These are phyloP conservation scores for Dexiosoma caninum DNA, from an alignment of 2,888 invertebrate species.

Conservation along the genomic window DNA sequence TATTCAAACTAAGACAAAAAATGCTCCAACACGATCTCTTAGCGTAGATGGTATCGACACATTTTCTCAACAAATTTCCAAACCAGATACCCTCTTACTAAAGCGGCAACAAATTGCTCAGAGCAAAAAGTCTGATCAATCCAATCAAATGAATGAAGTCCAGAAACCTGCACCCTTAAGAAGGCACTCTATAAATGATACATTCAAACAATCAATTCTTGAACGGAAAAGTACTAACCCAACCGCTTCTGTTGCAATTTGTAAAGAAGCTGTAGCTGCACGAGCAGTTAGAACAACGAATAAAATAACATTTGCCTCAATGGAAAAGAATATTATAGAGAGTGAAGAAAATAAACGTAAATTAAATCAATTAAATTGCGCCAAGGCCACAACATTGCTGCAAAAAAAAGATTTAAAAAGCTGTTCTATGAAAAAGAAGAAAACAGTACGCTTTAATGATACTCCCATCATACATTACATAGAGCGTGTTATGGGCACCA, in stretches of 20 bases:
- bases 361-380: conserved; percentile 38
- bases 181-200: conserved; percentile 62
- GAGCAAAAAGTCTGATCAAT: conserved; percentile 8
- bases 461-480: conserved; percentile 67
- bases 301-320: conserved; percentile 70
- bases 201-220: conserved; percentile 18
- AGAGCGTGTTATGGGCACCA: conserved; percentile 66
- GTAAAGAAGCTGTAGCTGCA: conserved; percentile 51
- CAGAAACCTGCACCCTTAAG: neutral
- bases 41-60: conserved; percentile 57
- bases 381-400: neutral
- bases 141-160: neutral
- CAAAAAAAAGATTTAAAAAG: too few species aligned
- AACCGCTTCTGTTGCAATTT: neutral
- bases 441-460: conserved; percentile 71
- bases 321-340: conserved; percentile 68
- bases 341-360: conserved; percentile 55
- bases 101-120: neutral
- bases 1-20: neutral
- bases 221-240: neutral
- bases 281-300: conserved; percentile 64
- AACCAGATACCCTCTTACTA: conserved; percentile 54
- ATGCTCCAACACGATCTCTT: conserved; percentile 21
- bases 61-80: conserved; percentile 63
- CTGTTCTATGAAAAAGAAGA: conserved; percentile 58